Evolutionary conservation across 2,797 vertebrate species (phyloP).

Genomic region (Takifugu ocellatus): DNA sequence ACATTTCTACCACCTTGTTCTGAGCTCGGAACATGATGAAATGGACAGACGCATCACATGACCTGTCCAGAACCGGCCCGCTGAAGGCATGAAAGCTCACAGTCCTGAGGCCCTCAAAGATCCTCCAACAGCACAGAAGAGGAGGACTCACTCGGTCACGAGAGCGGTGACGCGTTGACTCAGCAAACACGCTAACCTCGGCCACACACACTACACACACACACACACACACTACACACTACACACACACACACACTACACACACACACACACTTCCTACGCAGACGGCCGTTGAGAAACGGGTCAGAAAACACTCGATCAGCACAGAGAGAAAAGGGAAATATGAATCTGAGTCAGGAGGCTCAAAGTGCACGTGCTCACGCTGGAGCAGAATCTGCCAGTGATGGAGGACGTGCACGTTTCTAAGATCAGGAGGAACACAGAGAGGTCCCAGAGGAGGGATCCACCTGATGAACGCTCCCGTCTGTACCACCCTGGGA

Average conservation of each 20-base stretch:
- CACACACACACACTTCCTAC: slow-evolving; percentile 20
- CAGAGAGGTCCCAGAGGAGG: no score
- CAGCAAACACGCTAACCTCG: slow-evolving; percentile 20
- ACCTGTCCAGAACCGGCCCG: no score
- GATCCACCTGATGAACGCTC: no score
- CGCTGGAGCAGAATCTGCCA: no score
- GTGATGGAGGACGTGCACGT: no score
- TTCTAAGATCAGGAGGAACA: no score
- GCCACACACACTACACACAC: slow-evolving; percentile 2
- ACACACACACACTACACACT: no score
- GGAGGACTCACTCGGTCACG: slow-evolving; percentile 61
- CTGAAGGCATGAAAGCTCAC: not conserved
- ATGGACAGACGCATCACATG: not conserved
- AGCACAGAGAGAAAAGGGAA: not conserved
- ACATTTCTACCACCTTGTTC: slow-evolving; percentile 53
- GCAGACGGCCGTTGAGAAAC: slow-evolving; percentile 16
- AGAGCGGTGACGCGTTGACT: slow-evolving; percentile 8
- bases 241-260: no score
- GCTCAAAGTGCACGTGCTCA: no score
- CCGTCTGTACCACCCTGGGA: no score
- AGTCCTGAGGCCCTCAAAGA: no score
- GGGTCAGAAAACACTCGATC: slow-evolving; percentile 12
- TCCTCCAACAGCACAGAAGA: slow-evolving; percentile 7
- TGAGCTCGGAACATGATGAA: slow-evolving; percentile 7
- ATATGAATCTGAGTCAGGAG: no score